A percentile compares a stretch with the other conserved stretches of the same genome.
phyloP scores from a whole-genome alignment of 2,797 vertebrate genomes.

The Malurus splendens region DNA sequence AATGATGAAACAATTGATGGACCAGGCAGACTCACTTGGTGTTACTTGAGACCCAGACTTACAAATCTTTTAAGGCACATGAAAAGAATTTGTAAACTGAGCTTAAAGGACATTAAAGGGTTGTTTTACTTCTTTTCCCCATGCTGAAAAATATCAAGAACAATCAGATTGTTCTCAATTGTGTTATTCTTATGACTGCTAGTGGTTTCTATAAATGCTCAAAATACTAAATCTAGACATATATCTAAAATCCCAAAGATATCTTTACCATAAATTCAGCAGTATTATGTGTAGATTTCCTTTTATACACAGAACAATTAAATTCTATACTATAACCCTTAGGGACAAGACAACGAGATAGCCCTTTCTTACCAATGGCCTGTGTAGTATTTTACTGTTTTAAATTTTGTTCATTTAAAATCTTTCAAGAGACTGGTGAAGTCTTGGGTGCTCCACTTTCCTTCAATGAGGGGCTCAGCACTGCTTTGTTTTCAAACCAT shows the following conservation, averaged over 20 bases:
- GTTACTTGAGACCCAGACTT: not conserved
- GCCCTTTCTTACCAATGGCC: no score
- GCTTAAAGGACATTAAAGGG: not conserved
- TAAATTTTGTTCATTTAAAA: not conserved
- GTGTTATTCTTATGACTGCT: not conserved
- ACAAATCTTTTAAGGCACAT: not conserved
- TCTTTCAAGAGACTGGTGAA: not conserved
- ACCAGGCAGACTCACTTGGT: not conserved
- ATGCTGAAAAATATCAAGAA: not conserved
- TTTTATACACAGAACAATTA: not conserved
- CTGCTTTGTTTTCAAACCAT: not conserved
- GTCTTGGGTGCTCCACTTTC: not conserved
- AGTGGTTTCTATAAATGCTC: not conserved
- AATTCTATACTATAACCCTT: not conserved
- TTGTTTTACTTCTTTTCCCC: not conserved
- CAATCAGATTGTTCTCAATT: not conserved
- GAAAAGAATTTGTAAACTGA: not conserved
- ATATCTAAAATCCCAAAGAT: not conserved
- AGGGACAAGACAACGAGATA: not conserved
- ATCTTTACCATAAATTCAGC: not conserved
- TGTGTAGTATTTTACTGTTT: not conserved
- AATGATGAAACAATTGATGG: not conserved
- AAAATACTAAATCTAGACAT: not conserved
- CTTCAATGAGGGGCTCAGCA: accelerated
- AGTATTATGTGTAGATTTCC: not conserved